Base-by-base conservation (phyloP, 2,113 vertebrate genomes). In the Thunnus thynnus region DNA sequence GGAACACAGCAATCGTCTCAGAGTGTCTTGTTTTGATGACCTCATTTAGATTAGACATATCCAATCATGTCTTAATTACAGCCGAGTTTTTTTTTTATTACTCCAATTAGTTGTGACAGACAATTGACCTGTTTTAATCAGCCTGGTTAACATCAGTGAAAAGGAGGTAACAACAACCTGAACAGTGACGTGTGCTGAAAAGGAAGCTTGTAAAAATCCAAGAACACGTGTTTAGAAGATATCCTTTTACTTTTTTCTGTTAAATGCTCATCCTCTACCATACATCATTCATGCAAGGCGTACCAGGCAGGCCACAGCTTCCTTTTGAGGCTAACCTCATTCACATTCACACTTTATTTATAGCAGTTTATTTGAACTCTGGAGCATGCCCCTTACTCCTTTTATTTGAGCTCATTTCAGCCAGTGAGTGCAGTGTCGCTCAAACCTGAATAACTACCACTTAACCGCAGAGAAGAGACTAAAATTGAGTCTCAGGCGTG, bases 1-100 rank as follows among this genome's bases (percentile, higher is more conserved):
- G 61, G 80, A 84, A 67, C 80, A 63, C 14, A n/a, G 30, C 18
- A 62, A 3, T 58, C 51, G 70, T 41, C 30, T 17, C 0, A 13
- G 48, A 67, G 66, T 48, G 60, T n/a, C 50, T 81, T 72, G 71
- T 84, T 89, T 77, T 64, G 70, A 68, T 75, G 73, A 72, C 64
- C 81, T 75, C 60, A 20, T 88, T 80, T 68, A 52, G 83, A 54
- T 12, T 7, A 8, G 51, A 57, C 68, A 54, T 36, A 20, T 62
- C 27, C 52, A 36, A 1, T 3, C n/a, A 78, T 32, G 56, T 58
- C 65, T 82, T 68, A 78, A 82, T 82, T 66, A 86, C 61, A 17
- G 71, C 20, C 44, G 12, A 13, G 13, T n/a, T 72, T 25, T 27
- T 11, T 14, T 60, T 60, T 12, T 51, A 54, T 44, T n/a, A 22